Percentiles rank a stretch among this genome's conserved stretches.
Conservation (phyloP, 2,888 invertebrate genomes). For the Hermaeophaga mercurialis region DNA sequence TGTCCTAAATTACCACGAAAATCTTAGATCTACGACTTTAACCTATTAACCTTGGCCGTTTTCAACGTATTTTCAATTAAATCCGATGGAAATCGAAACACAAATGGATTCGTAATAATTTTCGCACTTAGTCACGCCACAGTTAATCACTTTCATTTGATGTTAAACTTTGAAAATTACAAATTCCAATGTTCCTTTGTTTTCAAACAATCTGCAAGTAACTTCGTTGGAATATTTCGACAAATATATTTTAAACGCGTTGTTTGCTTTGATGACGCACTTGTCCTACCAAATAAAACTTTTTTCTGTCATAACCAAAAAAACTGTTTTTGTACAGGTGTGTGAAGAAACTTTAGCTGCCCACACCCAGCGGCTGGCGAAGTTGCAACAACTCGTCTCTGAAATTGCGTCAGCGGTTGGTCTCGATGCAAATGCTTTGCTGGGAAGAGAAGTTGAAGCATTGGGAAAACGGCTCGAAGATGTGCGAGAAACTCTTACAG, state of each 20-base stretch:
- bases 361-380: constrained; percentile 70
- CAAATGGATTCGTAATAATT: constrained; percentile 38
- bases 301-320: too few species aligned
- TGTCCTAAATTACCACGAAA: constrained; percentile 9
- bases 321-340: constrained; percentile 60
- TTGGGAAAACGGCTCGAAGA: constrained; percentile 76
- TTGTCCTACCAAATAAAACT: too few species aligned
- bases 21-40: constrained; percentile 37
- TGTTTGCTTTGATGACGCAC: too few species aligned
- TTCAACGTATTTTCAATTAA: constrained; percentile 45
- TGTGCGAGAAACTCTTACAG: constrained; percentile 75
- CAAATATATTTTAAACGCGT: too few species aligned
- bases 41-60: constrained; percentile 50
- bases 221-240: too few species aligned
- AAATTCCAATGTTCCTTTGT: constrained; percentile 8
- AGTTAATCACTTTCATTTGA: constrained; percentile 46
- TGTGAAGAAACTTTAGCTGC: constrained; percentile 76
- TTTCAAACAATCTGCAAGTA: too few species aligned
- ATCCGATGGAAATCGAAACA: constrained; percentile 42
- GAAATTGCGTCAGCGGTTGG: constrained; percentile 82
- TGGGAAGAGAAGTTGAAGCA: constrained; percentile 79
- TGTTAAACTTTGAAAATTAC: constrained; percentile 12
- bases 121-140: constrained; percentile 44
- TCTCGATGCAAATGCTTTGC: constrained; percentile 69
- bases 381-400: constrained; percentile 75